A percentile compares a stretch with the other conserved stretches of the same genome.
Evolutionary conservation across 1,140 invertebrate species (phyloP).

Genomic region (Ptiloglossa arizonensis): DNA sequence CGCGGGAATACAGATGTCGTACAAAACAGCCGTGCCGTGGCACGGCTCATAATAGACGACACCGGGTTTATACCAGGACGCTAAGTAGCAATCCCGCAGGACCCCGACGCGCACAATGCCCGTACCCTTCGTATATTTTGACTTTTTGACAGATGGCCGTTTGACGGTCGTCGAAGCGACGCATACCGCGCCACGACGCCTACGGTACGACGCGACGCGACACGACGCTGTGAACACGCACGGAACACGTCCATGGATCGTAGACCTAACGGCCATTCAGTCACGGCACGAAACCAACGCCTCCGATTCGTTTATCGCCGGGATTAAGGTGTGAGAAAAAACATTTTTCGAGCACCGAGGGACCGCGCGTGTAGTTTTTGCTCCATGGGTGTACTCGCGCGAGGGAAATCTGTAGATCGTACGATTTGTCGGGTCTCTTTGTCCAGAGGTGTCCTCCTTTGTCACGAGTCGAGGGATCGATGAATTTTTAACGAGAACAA

Average conservation of each 20-base stretch:
- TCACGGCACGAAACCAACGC: slow-evolving; percentile 17
- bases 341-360: not conserved
- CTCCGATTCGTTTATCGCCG: slow-evolving; percentile 36
- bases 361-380: slow-evolving; percentile 26
- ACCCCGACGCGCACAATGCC: slow-evolving; percentile 69
- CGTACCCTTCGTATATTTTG: slow-evolving; percentile 77
- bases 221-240: not conserved
- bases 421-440: slow-evolving; percentile 18
- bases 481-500: slow-evolving; percentile 3
- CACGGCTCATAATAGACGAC: slow-evolving; percentile 63
- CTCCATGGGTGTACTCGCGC: not conserved
- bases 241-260: not conserved
- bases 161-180: slow-evolving; percentile 33
- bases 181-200: not conserved
- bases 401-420: not conserved
- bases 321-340: slow-evolving; percentile 37
- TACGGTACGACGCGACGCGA: not conserved
- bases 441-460: too few species aligned
- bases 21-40: slow-evolving; percentile 72
- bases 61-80: slow-evolving; percentile 68
- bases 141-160: slow-evolving; percentile 79
- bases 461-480: not conserved
- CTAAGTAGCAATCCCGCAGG: slow-evolving; percentile 79
- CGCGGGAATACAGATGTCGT: slow-evolving; percentile 74
- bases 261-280: slow-evolving; percentile 4